These are phyloP conservation scores for Eurytoma californica DNA, from an alignment of 2,888 invertebrate genomes.

Conservation along the genomic window DNA sequence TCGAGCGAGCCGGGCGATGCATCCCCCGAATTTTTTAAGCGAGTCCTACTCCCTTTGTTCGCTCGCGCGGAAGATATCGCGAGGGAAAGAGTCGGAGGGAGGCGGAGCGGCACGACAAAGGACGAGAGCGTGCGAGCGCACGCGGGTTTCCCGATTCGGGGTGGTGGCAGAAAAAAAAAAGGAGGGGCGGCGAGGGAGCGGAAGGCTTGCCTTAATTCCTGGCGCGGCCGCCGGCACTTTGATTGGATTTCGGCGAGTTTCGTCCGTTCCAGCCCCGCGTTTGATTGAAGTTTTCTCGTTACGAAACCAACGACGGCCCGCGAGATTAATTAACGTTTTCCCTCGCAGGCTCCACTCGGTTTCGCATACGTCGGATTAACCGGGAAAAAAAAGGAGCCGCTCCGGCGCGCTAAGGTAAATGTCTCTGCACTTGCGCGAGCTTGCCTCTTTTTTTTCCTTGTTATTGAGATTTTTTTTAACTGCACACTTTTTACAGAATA, in stretches of 20 bases:
- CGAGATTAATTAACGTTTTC: slow-evolving; percentile 45
- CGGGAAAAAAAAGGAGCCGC: neutral
- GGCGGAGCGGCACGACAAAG: neutral
- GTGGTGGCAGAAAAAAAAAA: neutral
- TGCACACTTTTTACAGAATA: neutral
- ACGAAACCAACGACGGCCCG: slow-evolving; percentile 38
- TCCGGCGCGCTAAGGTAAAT: neutral
- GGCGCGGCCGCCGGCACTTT: slow-evolving; percentile 33
- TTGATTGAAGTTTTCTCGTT: slow-evolving; percentile 54
- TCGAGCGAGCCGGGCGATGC: neutral
- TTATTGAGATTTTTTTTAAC: neutral
- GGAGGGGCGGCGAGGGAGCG: neutral
- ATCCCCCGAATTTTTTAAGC: slow-evolving; percentile 28
- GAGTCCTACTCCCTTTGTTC: slow-evolving; percentile 19
- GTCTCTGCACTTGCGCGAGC: no score
- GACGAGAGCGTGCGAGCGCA: neutral
- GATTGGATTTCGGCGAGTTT: slow-evolving; percentile 45
- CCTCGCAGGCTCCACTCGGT: slow-evolving; percentile 2
- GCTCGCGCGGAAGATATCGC: slow-evolving; percentile 5
- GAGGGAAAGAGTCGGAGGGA: neutral
- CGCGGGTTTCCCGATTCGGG: neutral
- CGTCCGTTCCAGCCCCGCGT: slow-evolving; percentile 20
- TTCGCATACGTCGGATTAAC: slow-evolving; percentile 38
- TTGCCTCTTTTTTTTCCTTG: no score
- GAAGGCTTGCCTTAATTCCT: slow-evolving; percentile 36